phyloP scores from a whole-genome alignment of 2,113 vertebrate genomes.

The Dasyprocta punctata region DNA sequence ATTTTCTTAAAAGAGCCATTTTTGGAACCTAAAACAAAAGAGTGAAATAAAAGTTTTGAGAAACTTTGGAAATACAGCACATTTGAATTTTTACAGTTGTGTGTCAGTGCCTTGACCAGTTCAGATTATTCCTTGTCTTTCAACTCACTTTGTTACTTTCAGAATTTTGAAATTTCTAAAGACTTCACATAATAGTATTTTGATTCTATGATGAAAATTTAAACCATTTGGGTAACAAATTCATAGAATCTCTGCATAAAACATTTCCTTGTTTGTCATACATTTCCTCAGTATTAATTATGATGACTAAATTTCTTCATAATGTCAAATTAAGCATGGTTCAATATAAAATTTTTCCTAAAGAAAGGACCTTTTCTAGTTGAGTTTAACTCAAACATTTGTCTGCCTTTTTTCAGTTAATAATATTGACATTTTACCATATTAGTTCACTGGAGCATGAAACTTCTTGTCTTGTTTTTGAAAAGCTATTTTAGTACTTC shows the following conservation, averaged over 20 bases:
- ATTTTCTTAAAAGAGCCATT: not conserved
- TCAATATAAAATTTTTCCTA: conserved; percentile 36
- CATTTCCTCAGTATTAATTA: conserved; percentile 13
- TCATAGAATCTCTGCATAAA: not conserved
- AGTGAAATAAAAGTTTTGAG: conserved; percentile 9
- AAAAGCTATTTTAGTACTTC: conserved; percentile 78
- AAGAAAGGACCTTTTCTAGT: conserved; percentile 56
- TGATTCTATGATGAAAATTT: not conserved
- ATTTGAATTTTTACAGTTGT: not conserved
- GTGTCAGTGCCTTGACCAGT: not conserved
- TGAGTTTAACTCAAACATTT: conserved; percentile 54
- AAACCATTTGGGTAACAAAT: conserved; percentile 37
- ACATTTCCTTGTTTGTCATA: conserved; percentile 30
- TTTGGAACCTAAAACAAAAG: conserved; percentile 32
- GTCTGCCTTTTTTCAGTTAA: conserved; percentile 65
- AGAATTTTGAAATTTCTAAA: conserved; percentile 44
- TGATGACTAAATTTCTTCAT: conserved; percentile 54
- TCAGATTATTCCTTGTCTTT: conserved; percentile 22
- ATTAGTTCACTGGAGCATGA: conserved; percentile 78
- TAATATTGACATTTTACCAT: conserved; percentile 78
- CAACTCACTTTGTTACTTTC: conserved; percentile 52
- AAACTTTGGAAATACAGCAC: not conserved
- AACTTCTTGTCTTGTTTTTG: conserved; percentile 78
- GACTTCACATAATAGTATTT: conserved; percentile 15
- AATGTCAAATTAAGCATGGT: conserved; percentile 44